phyloP scores from a whole-genome alignment of 2,888 invertebrate genomes.

The Plemyria rubiginata region DNA sequence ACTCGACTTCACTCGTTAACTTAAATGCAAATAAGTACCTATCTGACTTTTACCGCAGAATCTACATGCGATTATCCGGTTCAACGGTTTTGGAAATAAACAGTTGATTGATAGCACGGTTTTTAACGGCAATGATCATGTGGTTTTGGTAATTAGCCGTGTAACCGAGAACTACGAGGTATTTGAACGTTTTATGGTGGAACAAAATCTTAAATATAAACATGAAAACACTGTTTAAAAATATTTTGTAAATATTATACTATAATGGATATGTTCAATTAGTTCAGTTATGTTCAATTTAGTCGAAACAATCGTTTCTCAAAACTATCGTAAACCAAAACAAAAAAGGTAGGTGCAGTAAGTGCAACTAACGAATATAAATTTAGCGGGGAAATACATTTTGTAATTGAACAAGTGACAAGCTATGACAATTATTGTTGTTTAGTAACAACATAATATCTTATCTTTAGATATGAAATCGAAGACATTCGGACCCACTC shows the following conservation, averaged over 20 bases:
- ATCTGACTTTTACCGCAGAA: conserved; percentile 52
- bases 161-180: neutral
- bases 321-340: no score
- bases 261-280: no score
- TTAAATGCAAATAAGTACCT: conserved; percentile 53
- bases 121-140: conserved; percentile 49
- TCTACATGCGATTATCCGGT: conserved; percentile 48
- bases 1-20: conserved; percentile 54
- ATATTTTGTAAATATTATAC: no score
- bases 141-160: conserved; percentile 33
- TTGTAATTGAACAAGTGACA: no score
- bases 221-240: no score
- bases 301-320: no score
- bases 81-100: conserved; percentile 48
- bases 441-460: neutral
- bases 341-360: no score
- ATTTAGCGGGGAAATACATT: no score
- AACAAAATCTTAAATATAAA: no score
- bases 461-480: conserved; percentile 26
- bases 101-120: conserved; percentile 54
- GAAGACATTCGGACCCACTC: conserved; percentile 32
- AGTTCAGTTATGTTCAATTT: no score
- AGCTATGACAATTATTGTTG: neutral
- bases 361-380: no score
- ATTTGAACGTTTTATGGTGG: neutral